phyloP scores from a whole-genome alignment of 2,113 vertebrate genomes.

The Menidia beryllina region DNA sequence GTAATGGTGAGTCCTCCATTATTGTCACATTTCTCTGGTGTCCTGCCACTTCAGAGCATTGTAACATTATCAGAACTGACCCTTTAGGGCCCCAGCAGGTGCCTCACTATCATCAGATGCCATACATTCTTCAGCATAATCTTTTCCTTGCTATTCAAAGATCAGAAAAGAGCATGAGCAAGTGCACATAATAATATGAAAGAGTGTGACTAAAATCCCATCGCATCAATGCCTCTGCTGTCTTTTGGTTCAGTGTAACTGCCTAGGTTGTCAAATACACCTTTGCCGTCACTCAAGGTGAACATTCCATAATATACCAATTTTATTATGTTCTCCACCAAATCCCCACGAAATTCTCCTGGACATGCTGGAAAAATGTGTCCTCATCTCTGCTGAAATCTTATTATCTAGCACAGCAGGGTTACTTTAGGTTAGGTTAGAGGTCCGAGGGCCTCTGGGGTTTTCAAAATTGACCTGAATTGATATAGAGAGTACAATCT shows the following conservation, averaged over 20 bases:
- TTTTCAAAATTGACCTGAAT: constrained; percentile 51
- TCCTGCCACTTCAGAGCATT: constrained; percentile 34
- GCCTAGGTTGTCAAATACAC: constrained; percentile 24
- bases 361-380: constrained; percentile 31
- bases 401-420: constrained; percentile 46
- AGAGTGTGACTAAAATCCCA: constrained; percentile 16
- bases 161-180: constrained; percentile 13
- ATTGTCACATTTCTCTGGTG: constrained; percentile 49
- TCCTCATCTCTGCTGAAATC: constrained; percentile 41
- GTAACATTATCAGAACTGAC: constrained; percentile 35
- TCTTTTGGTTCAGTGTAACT: constrained; percentile 18
- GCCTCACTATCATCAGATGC: constrained; percentile 59
- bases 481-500: constrained; percentile 33
- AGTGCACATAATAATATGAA: constrained; percentile 25
- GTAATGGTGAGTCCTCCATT: constrained; percentile 89
- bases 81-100: constrained; percentile 41
- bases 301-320: constrained; percentile 37
- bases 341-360: constrained; percentile 18
- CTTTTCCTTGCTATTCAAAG: constrained; percentile 25
- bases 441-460: constrained; percentile 45
- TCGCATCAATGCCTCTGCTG: constrained; percentile 15
- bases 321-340: constrained; percentile 41
- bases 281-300: constrained; percentile 31
- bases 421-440: constrained; percentile 19
- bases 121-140: constrained; percentile 55